Conservation (phyloP, 2,113 vertebrate genomes). For the Dicrurus megarhynchus region DNA sequence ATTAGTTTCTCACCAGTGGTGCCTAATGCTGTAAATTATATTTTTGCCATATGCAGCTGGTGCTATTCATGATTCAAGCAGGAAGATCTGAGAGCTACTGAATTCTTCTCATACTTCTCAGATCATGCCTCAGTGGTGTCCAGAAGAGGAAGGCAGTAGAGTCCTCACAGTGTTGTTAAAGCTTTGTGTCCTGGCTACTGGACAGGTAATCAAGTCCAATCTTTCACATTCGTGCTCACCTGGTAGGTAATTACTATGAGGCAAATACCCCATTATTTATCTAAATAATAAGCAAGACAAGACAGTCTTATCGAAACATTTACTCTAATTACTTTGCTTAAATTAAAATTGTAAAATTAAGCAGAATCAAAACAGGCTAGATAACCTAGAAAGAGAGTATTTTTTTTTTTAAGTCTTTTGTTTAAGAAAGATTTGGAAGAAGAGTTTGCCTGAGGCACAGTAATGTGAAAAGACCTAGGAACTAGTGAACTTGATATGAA, state of each 20-base stretch:
- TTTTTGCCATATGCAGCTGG: not conserved
- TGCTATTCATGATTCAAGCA: not conserved
- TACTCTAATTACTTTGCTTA: not conserved
- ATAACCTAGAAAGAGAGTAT: not conserved
- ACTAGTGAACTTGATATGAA: not conserved
- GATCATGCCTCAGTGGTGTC: not conserved
- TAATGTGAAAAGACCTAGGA: not conserved
- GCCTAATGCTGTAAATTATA: conserved; percentile 16
- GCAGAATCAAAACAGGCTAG: not conserved
- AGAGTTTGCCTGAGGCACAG: not conserved
- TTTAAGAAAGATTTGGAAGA: not conserved
- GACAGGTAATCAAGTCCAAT: not conserved
- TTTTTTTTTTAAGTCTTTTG: not conserved
- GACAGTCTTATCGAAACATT: not conserved
- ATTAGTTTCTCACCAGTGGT: not conserved
- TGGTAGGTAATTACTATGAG: not conserved
- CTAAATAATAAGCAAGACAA: not conserved
- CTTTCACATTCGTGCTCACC: not conserved
- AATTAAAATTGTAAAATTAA: not conserved
- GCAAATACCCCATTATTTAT: not conserved
- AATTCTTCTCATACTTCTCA: not conserved
- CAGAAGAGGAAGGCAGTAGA: not conserved
- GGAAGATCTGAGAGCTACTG: not conserved
- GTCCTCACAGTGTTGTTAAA: not conserved
- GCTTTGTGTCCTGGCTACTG: not conserved